These are phyloP conservation scores for Thunnus thynnus DNA, from an alignment of 2,113 vertebrate species.

Conservation along the genomic window DNA sequence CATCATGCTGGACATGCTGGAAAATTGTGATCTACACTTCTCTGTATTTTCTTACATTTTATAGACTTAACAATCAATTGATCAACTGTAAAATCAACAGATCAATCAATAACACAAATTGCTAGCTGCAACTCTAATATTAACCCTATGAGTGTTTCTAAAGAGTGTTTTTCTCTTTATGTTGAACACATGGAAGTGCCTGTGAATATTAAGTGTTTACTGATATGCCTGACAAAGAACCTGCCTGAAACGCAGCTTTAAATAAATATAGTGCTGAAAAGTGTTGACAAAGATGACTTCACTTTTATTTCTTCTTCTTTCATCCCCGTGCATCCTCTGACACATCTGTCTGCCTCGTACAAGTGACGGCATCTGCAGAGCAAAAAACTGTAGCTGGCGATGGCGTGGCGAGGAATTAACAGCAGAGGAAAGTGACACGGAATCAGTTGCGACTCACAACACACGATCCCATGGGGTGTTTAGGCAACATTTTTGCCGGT, in stretches of 20 bases:
- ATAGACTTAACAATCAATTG: no score
- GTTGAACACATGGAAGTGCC: no score
- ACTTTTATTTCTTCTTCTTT: neutral
- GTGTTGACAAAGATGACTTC: neutral
- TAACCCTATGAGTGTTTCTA: no score
- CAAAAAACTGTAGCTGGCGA: neutral
- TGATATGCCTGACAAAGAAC: neutral
- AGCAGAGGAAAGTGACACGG: constrained; percentile 29
- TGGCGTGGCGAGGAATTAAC: neutral
- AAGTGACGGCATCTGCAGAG: neutral
- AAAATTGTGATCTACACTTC: no score
- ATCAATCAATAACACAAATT: neutral
- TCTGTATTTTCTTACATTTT: no score
- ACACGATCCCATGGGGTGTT: constrained; percentile 18
- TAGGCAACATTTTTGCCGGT: constrained; percentile 3
- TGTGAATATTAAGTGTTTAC: no score
- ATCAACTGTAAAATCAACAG: neutral
- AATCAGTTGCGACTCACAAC: constrained; percentile 15
- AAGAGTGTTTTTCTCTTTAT: no score
- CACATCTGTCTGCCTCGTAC: constrained; percentile 28
- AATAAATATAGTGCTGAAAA: neutral
- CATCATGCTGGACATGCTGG: no score
- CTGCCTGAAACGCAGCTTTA: neutral
- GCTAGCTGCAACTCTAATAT: no score
- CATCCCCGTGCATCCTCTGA: constrained; percentile 4